Percentiles rank a stretch among this genome's conserved stretches.
Conservation (phyloP, 2,888 invertebrate genomes). For the Phyto melanocephala region DNA sequence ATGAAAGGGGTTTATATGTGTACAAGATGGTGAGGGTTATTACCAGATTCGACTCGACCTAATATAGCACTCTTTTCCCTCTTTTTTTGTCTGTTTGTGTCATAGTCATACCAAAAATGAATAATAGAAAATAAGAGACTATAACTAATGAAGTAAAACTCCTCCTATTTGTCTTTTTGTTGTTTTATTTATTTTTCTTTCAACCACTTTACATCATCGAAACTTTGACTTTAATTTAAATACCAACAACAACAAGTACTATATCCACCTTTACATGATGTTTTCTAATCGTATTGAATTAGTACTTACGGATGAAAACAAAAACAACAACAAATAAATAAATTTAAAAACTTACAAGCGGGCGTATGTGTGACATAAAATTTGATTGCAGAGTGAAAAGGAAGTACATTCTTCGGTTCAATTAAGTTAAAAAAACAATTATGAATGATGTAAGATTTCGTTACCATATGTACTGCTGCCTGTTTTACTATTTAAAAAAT, state of each 20-base stretch:
- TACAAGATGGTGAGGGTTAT: no score
- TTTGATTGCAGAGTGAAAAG: slow-evolving; percentile 55
- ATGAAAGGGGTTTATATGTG: no score
- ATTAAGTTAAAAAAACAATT: slow-evolving; percentile 36
- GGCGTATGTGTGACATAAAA: slow-evolving; percentile 62
- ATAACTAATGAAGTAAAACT: slow-evolving; percentile 51
- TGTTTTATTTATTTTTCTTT: not conserved
- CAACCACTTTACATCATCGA: slow-evolving; percentile 25
- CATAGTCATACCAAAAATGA: not conserved
- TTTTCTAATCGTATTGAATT: no score
- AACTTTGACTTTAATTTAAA: slow-evolving; percentile 20
- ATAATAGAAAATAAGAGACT: slow-evolving; percentile 22
- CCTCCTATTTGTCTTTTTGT: slow-evolving; percentile 40
- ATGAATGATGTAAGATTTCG: not conserved
- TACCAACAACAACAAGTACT: slow-evolving; percentile 7
- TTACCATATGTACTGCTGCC: no score
- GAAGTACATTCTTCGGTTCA: slow-evolving; percentile 62
- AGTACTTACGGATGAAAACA: not conserved
- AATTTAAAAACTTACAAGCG: slow-evolving; percentile 33
- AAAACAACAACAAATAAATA: slow-evolving; percentile 33
- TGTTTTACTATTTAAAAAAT: no score
- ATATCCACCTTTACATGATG: slow-evolving; percentile 4
- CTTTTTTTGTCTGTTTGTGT: no score
- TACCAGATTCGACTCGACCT: no score
- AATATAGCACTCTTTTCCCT: no score